Evolutionary conservation across 2,797 vertebrate species (phyloP).

Genomic region (Chiloscyllium punctatum): DNA sequence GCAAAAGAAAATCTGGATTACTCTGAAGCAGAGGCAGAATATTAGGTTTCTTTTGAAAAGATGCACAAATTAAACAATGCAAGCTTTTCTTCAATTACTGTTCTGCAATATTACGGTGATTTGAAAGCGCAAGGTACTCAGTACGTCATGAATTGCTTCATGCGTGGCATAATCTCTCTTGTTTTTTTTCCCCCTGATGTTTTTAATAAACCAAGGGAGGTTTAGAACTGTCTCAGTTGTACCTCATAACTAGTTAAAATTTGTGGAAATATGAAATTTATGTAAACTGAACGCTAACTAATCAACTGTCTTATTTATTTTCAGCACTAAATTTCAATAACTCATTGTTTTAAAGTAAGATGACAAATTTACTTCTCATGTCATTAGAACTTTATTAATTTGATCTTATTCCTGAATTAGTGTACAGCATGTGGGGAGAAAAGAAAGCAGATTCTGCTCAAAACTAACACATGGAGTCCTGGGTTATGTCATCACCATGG

Average conservation of each 20-base stretch:
- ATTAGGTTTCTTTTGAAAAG: not conserved
- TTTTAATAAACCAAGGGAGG: no score
- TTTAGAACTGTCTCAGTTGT: not conserved
- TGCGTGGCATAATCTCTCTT: no score
- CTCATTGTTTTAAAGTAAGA: not conserved
- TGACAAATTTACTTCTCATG: not conserved
- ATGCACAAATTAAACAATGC: not conserved
- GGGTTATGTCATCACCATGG: not conserved
- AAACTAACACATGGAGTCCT: not conserved
- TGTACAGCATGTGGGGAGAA: not conserved
- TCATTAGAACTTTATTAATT: not conserved
- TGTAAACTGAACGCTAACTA: not conserved
- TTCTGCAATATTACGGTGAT: no score
- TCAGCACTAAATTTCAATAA: not conserved
- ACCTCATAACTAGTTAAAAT: no score
- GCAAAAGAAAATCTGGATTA: not conserved
- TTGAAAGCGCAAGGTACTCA: no score
- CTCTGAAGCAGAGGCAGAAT: not conserved
- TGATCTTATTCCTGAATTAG: not conserved
- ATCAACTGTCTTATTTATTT: not conserved
- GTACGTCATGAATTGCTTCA: no score
- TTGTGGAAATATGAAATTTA: not conserved
- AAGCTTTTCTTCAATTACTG: not conserved
- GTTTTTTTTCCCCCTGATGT: no score
- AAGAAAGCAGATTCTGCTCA: not conserved